Percentiles rank a stretch among this genome's conserved stretches.
Conservation (phyloP, 2,113 vertebrate genomes). For the Hyperoodon ampullatus region DNA sequence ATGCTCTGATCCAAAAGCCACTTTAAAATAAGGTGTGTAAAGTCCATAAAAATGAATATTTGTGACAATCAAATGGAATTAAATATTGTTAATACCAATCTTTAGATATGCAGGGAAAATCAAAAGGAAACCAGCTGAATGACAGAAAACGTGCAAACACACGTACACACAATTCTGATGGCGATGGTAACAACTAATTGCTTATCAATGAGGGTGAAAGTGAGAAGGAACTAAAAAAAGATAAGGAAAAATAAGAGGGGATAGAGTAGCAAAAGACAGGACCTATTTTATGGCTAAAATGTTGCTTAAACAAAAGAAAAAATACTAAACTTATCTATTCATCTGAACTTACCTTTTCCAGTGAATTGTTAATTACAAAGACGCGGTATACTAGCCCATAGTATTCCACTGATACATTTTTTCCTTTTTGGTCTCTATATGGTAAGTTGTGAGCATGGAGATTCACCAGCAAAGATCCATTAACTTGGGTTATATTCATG, state of each 20-base stretch:
- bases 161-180: neutral
- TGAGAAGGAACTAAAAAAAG: neutral
- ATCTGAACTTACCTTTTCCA: slow-evolving; percentile 77
- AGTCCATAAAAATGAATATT: neutral
- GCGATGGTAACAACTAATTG: neutral
- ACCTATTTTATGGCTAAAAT: neutral
- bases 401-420: slow-evolving; percentile 80
- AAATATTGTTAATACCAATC: neutral
- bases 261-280: neutral
- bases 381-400: slow-evolving; percentile 82
- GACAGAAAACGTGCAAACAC: neutral
- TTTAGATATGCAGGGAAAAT: neutral
- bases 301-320: neutral
- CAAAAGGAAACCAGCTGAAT: neutral
- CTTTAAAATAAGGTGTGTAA: neutral
- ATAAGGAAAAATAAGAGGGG: neutral
- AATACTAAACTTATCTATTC: neutral
- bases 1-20: neutral
- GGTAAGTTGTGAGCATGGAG: slow-evolving; percentile 80
- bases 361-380: slow-evolving; percentile 81
- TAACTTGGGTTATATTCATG: slow-evolving; percentile 69
- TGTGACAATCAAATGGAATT: neutral
- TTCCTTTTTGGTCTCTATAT: slow-evolving; percentile 76
- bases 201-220: neutral
- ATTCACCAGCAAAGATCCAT: slow-evolving; percentile 73